Evolutionary conservation across 2,888 invertebrate species (phyloP), one percentile per base, ranked within the genome.

Genomic region (Coleophora deauratella): DNA sequence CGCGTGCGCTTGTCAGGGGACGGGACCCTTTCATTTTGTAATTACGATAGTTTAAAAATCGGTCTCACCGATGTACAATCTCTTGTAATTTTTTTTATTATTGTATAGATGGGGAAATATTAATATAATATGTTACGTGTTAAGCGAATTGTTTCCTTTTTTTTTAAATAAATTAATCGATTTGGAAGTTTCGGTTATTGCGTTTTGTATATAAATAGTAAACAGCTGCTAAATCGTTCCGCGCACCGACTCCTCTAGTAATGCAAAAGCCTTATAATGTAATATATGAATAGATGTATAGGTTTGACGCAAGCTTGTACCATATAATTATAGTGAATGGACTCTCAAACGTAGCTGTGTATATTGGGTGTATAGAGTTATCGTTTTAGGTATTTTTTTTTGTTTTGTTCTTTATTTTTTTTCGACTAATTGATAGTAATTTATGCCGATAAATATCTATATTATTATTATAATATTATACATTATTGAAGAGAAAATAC

Each of bases 321-420:
- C 62, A 79, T 81, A 81, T 76, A 77, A 67, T 52, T 55, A 61
- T 79, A 76, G 66, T 60, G 73, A 63, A 66, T 66, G 73, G 62
- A 75, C 71, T 78, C 75, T 73, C 70, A 62, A 55, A 66, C 21
- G 55, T 78, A 78, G 74, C 59, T 79, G 70, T 85, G 84, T 82
- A 85, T 78, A 84, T 81, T 81, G 79, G 81, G 82, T 84, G 84
- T 84, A 84, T 75, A 84, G n/a, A n/a, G 82, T 75, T 79, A 78
- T 79, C 66, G 57, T 66, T 75, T 66, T 72, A 72, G 66, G 66
- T 70, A 64, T 68, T 67, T 59, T 68, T n/a, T n/a, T n/a, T n/a
- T n/a, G n/a, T n/a, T 71, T 70, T 69, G 75, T 72, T 80, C 74
- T 79, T 72, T 71, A 69, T 55, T 79, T 72, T 72, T 70, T 55